Percentiles rank a stretch among this genome's conserved stretches.
These are phyloP conservation scores for Suncus etruscus DNA, from an alignment of 2,113 vertebrate genomes.

Conservation along the genomic window DNA sequence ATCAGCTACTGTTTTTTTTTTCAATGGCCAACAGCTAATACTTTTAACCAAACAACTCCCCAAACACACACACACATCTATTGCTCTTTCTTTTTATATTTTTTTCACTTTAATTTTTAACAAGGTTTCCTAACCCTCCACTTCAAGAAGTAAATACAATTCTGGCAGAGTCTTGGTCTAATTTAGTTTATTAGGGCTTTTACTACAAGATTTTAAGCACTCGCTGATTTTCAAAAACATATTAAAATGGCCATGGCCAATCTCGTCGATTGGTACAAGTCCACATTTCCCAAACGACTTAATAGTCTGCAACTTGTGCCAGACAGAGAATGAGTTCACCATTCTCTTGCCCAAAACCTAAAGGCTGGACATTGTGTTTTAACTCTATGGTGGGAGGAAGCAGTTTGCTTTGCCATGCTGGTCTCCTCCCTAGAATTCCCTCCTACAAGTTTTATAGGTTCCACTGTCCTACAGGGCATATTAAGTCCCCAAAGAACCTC, in stretches of 20 bases:
- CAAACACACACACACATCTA: background rate
- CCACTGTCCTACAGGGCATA: conserved; percentile 70
- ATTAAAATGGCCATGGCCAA: conserved; percentile 83
- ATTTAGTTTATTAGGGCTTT: conserved; percentile 84
- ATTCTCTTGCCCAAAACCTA: conserved; percentile 67
- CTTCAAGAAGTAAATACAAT: conserved; percentile 83
- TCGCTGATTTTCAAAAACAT: conserved; percentile 83
- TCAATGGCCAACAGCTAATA: conserved; percentile 13
- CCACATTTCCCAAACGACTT: conserved; percentile 82
- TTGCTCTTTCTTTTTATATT: background rate
- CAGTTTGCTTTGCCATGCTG: conserved; percentile 23
- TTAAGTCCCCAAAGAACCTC: conserved; percentile 68
- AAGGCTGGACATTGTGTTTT: conserved; percentile 77
- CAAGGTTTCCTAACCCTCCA: conserved; percentile 69
- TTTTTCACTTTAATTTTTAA: conserved; percentile 69
- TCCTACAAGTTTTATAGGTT: conserved; percentile 51
- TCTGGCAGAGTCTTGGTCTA: conserved; percentile 81
- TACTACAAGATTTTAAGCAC: conserved; percentile 84
- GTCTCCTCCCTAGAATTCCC: conserved; percentile 64
- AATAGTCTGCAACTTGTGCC: conserved; percentile 78
- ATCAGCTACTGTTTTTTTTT: conserved; percentile 9
- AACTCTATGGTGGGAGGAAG: conserved; percentile 53
- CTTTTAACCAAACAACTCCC: conserved; percentile 18
- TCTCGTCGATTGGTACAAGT: conserved; percentile 80
- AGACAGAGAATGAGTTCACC: conserved; percentile 79